A percentile compares a stretch with the other conserved stretches of the same genome.
These are phyloP conservation scores for Sylvietta virens DNA, from an alignment of 2,113 vertebrate species.

Conservation along the genomic window DNA sequence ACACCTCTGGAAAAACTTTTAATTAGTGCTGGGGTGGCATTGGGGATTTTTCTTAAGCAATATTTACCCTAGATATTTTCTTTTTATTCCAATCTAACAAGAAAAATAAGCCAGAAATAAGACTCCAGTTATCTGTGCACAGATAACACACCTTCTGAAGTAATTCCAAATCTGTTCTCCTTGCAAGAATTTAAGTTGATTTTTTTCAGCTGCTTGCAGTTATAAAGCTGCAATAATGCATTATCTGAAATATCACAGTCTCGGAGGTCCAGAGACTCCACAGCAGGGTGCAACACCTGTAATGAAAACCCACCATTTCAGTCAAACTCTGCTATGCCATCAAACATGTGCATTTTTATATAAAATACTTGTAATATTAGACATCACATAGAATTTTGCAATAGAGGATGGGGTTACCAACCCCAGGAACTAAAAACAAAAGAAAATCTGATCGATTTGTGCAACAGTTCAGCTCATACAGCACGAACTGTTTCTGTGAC, in stretches of 20 bases:
- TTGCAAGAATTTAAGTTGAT: constrained; percentile 75
- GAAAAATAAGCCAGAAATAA: background rate
- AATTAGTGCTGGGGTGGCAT: background rate
- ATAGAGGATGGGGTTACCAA: background rate
- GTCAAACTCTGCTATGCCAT: background rate
- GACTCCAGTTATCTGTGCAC: background rate
- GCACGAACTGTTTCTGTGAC: background rate
- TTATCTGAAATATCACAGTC: constrained; percentile 81
- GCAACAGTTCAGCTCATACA: background rate
- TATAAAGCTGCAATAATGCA: constrained; percentile 72
- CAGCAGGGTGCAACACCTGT: constrained; percentile 80
- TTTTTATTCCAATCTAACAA: background rate
- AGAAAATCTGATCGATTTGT: background rate
- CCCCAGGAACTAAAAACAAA: background rate
- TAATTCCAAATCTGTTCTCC: constrained; percentile 70
- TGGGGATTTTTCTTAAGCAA: background rate
- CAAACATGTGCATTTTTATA: background rate
- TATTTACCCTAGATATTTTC: background rate
- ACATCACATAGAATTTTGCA: background rate
- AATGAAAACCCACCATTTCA: constrained; percentile 4
- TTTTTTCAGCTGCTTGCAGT: constrained; percentile 76
- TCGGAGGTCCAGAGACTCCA: constrained; percentile 76
- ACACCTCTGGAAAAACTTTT: background rate
- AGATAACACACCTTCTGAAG: constrained; percentile 75
- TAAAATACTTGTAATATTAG: background rate